Evolutionary conservation across 2,888 invertebrate genomes (phyloP), one percentile per base, ranked within the genome.

Genomic region (Congeria kusceri): DNA sequence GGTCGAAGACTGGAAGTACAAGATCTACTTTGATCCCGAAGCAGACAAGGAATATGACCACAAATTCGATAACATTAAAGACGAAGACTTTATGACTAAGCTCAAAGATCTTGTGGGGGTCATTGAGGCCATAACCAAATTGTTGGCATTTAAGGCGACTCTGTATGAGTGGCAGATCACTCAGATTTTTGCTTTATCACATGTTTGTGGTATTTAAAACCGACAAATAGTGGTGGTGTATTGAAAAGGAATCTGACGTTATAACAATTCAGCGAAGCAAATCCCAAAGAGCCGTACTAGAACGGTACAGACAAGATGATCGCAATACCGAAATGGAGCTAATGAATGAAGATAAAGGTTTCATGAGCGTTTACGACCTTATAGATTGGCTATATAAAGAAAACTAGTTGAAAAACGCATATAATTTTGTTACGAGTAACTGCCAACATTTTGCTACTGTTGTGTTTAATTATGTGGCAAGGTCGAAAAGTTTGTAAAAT

Each of bases 191-290:
- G 3, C n/a, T 72, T 11, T 65, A 47, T 39, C 73, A 66, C 25
- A 49, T 29, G 15, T 61, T 73, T 59, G 47, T 73, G 15, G 29
- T 73, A 0, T 73, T 73, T 47, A 28, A 73, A 47, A 66, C 73
- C 23, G 25, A 66, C 15, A 49, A 49, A 28, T 73, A 53, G 59
- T 73, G 49, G 46, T 66, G 65, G 73, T 66, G 65, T 29, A 73
- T 73, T 32, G 73, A 73, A 47, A 66, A 73, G 27, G 23, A 73
- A 13, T 15, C 28, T n/a, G 65, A 66, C 20, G 73, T 59, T n/a
- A 73, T 73, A n/a, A 66, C 66, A 5, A 73, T 73, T 49, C 73
- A 73, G 61, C 46, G 66, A 59, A 65, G 66, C 20, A 59, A 59
- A n/a, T 18, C 0, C 15, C 11, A 9, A 3, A 9, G 18, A 3